A percentile compares a stretch with the other conserved stretches of the same genome.
phyloP scores from a whole-genome alignment of 2,888 invertebrate genomes.

The Plemyria rubiginata region DNA sequence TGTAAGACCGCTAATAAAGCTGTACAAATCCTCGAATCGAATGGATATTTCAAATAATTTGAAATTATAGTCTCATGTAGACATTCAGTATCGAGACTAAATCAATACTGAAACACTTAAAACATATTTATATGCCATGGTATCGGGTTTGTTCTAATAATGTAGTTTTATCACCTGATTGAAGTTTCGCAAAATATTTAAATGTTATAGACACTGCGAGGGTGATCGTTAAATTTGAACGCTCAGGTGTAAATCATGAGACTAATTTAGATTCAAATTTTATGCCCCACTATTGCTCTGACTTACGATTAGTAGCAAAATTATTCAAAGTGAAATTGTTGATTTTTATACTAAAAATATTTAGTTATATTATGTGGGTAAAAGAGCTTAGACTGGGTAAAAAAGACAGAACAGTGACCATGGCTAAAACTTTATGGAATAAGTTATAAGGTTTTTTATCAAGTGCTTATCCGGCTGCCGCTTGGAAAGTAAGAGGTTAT shows the following conservation, averaged over 20 bases:
- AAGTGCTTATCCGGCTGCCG: no score
- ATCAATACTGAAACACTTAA: conserved; percentile 14
- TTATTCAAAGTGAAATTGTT: neutral
- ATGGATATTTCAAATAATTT: neutral
- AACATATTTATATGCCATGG: conserved; percentile 14
- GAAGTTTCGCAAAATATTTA: conserved; percentile 34
- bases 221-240: conserved; percentile 29
- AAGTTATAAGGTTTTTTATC: no score
- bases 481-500: no score
- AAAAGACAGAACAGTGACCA: no score
- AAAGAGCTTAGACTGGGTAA: no score
- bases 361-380: no score
- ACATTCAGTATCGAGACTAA: neutral
- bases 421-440: no score
- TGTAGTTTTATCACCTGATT: conserved; percentile 27
- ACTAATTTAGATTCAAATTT: conserved; percentile 56
- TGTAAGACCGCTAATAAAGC: no score
- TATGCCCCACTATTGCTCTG: conserved; percentile 31
- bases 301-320: neutral
- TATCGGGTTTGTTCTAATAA: conserved; percentile 10
- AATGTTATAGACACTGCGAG: conserved; percentile 26
- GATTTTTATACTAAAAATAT: neutral
- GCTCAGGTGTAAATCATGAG: conserved; percentile 44
- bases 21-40: neutral
- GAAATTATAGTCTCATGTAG: neutral